phyloP scores from a whole-genome alignment of 2,888 invertebrate genomes.

The Protodeltote pygarga region DNA sequence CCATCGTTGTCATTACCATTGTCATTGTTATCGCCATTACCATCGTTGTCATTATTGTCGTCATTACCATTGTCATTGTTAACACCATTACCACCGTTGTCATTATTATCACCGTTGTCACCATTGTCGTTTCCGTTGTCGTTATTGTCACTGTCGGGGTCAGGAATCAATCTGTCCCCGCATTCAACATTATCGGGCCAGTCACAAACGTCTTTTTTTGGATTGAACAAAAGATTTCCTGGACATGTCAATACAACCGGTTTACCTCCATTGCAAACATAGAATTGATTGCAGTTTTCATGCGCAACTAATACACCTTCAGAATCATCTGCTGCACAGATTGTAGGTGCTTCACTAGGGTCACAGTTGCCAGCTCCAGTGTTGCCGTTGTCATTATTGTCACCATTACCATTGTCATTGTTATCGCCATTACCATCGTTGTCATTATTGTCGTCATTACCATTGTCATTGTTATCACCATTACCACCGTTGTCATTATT shows the following conservation, averaged over 20 bases:
- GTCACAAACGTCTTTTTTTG: slow-evolving; percentile 53
- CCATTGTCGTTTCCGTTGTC: slow-evolving; percentile 1
- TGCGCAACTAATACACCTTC: slow-evolving; percentile 55
- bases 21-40: slow-evolving; percentile 1
- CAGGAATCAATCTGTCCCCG: slow-evolving; percentile 47
- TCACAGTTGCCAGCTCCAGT: slow-evolving; percentile 45
- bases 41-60: background rate
- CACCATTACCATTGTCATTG: slow-evolving; percentile 1
- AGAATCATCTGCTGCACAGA: slow-evolving; percentile 53
- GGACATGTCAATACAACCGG: slow-evolving; percentile 50
- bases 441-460: slow-evolving; percentile 13
- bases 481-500: background rate
- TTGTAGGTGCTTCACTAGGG: slow-evolving; percentile 52
- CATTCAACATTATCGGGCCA: slow-evolving; percentile 60
- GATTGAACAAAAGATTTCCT: slow-evolving; percentile 52
- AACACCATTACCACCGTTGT: background rate
- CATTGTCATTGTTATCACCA: slow-evolving; percentile 5
- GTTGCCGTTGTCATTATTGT: slow-evolving; percentile 2
- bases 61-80: slow-evolving; percentile 1
- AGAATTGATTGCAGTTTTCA: slow-evolving; percentile 62
- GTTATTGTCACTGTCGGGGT: slow-evolving; percentile 11
- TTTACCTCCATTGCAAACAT: slow-evolving; percentile 48
- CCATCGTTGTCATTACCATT: slow-evolving; percentile 3
- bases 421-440: slow-evolving; percentile 24
- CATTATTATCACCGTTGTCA: too few species aligned